phyloP scores from a whole-genome alignment of 2,888 invertebrate species.

The Rotaria magnacalcarata region DNA sequence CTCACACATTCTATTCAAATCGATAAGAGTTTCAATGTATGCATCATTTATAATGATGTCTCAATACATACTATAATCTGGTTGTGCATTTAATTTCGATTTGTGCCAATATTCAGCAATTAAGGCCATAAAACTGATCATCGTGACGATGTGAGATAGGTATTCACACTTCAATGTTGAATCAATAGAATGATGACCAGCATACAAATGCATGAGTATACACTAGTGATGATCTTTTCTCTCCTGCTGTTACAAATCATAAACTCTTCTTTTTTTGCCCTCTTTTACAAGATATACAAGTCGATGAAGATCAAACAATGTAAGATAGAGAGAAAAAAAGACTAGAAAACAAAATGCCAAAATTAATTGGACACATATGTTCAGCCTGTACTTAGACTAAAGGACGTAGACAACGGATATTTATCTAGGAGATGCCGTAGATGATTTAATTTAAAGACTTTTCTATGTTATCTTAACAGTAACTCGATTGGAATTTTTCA shows the following conservation, averaged over 20 bases:
- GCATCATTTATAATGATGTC: neutral
- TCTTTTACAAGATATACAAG: neutral
- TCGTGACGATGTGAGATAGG: neutral
- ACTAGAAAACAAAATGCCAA: neutral
- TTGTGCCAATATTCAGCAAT: neutral
- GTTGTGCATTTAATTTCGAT: neutral
- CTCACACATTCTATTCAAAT: neutral
- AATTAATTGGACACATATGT: conserved; percentile 11
- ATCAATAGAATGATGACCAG: neutral
- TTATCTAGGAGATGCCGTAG: neutral
- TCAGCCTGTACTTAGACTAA: neutral
- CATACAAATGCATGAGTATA: neutral
- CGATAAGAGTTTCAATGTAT: neutral
- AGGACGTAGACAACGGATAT: neutral
- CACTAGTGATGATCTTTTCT: neutral
- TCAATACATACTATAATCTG: neutral
- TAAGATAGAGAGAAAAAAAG: neutral
- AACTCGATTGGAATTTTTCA: no score
- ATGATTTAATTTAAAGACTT: neutral
- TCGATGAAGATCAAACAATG: neutral
- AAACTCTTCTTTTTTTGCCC: neutral
- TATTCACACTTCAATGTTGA: neutral
- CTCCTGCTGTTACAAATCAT: neutral
- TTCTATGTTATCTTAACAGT: no score
- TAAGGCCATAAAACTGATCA: conserved; percentile 5